Conservation (phyloP, 1,140 invertebrate genomes). For the Idris sp. region DNA sequence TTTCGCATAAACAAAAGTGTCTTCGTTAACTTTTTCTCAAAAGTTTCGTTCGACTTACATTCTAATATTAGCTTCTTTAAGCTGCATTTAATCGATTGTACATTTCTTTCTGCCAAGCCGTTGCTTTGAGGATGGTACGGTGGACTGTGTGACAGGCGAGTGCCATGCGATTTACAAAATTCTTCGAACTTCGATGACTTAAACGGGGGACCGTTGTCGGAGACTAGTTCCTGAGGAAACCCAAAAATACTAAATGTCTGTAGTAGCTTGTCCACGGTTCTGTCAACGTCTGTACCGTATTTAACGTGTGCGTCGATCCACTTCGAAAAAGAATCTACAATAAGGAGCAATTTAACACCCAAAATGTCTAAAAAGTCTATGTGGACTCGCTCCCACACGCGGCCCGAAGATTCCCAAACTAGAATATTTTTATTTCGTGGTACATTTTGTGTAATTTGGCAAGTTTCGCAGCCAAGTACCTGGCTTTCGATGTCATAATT, state of each 20-base stretch:
- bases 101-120: not conserved
- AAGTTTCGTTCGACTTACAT: no score
- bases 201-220: not conserved
- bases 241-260: not conserved
- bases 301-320: not conserved
- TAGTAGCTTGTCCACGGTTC: not conserved
- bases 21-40: no score
- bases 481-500: not conserved
- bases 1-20: no score
- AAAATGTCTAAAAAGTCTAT: conserved; percentile 1
- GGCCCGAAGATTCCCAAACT: not conserved
- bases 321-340: not conserved
- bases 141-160: not conserved
- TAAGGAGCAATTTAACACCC: not conserved
- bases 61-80: no score
- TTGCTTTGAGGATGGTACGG: conserved; percentile 4
- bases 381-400: not conserved
- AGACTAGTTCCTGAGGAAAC: not conserved
- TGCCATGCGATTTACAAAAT: not conserved
- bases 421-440: not conserved
- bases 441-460: not conserved
- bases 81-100: no score
- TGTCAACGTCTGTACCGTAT: not conserved
- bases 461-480: not conserved
- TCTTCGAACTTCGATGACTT: not conserved